Base-by-base conservation (phyloP, 2,113 vertebrate species). In the Penelope pileata region DNA sequence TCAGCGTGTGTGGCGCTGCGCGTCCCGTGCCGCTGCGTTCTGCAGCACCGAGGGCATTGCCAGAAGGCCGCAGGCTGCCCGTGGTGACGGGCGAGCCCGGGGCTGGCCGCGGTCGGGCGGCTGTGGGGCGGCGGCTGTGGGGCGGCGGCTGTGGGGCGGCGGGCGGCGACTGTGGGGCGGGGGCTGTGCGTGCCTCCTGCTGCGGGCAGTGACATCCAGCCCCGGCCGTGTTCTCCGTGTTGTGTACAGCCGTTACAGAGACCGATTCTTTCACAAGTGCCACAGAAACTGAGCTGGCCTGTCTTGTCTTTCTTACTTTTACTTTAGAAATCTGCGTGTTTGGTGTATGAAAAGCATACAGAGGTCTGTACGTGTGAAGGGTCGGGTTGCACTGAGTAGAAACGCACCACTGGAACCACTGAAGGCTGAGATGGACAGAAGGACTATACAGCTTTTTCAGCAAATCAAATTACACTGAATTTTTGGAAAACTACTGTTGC, bases 121-220 rank as follows among this genome's bases (percentile, higher is more conserved):
- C n/a, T n/a, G n/a, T n/a, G n/a, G n/a, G n/a, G n/a, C n/a, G n/a
- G n/a, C n/a, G n/a, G n/a, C n/a, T n/a, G n/a, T n/a, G n/a, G n/a
- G n/a, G n/a, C n/a, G n/a, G n/a, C n/a, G n/a, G n/a, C n/a, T n/a
- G n/a, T n/a, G n/a, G n/a, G n/a, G n/a, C n/a, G n/a, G n/a, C n/a
- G n/a, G n/a, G n/a, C n/a, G n/a, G n/a, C 17, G 80, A 21, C 51
- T 89, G 34, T 0, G 0, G 47, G 58, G 66, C 47, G 42, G 40
- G 47, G 68, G 17, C 17, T n/a, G 5, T 60, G 48, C 0, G 0
- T 50, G 87, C 45, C 15, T 32, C 58, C 7, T 38, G 36, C 51
- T 67, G 42, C 15, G 34, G 14, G 16, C 47, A 67, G 66, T 8
- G 4, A 76, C 73, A 72, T 50, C 12, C 72, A 64, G 76, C 32